phyloP scores from a whole-genome alignment of 2,113 vertebrate genomes.

The Pao palembangensis region DNA sequence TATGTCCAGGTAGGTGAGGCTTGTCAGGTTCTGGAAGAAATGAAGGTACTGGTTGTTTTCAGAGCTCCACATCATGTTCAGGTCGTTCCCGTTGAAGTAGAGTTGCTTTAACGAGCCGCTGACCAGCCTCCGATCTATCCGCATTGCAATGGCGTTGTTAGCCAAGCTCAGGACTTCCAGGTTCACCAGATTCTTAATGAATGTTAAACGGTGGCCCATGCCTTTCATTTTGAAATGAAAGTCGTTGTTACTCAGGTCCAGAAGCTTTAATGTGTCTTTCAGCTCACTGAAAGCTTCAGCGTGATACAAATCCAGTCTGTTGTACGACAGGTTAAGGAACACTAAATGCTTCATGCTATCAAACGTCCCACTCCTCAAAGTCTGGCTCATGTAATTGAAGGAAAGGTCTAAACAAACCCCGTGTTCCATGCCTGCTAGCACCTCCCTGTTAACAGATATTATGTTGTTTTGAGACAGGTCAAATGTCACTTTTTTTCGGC shows the following conservation, averaged over 20 bases:
- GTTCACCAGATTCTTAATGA: constrained; percentile 60
- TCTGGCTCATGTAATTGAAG: constrained; percentile 77
- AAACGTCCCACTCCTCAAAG: constrained; percentile 62
- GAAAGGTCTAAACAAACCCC: constrained; percentile 76
- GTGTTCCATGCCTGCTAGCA: constrained; percentile 73
- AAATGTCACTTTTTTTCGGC: constrained; percentile 44
- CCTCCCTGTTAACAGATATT: constrained; percentile 48
- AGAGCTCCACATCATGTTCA: constrained; percentile 73
- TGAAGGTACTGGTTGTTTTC: constrained; percentile 61
- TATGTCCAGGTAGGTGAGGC: constrained; percentile 73
- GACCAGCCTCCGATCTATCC: constrained; percentile 62
- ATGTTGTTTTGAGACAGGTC: constrained; percentile 80
- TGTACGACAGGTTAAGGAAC: constrained; percentile 75
- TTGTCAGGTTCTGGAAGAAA: constrained; percentile 75
- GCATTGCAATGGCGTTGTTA: constrained; percentile 73
- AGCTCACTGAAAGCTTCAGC: constrained; percentile 66
- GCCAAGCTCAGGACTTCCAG: constrained; percentile 72
- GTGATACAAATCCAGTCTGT: constrained; percentile 78
- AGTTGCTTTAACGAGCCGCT: constrained; percentile 73
- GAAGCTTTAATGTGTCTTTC: constrained; percentile 63
- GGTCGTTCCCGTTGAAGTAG: constrained; percentile 70
- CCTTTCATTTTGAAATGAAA: constrained; percentile 78
- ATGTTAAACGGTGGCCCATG: constrained; percentile 75
- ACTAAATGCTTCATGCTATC: constrained; percentile 50
- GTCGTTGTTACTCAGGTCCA: constrained; percentile 77